Conservation (phyloP, 2,888 invertebrate genomes). For the Ectemnius cavifrons region DNA sequence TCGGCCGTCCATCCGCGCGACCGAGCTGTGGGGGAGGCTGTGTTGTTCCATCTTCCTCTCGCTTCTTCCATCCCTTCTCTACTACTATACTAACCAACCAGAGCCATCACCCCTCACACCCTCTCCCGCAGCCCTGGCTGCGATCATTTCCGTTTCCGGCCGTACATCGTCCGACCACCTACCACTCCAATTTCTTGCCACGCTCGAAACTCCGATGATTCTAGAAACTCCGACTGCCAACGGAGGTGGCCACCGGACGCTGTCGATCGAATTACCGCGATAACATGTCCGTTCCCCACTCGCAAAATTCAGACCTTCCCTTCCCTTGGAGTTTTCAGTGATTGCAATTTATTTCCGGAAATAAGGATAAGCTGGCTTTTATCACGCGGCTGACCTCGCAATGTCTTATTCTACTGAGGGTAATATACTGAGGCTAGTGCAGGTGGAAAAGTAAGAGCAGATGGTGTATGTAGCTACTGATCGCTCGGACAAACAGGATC, state of each 20-base stretch:
- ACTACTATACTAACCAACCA: background rate
- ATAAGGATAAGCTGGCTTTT: too few species aligned
- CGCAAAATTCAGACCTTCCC: background rate
- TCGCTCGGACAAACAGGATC: too few species aligned
- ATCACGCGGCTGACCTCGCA: too few species aligned
- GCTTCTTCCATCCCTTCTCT: slow-evolving; percentile 5
- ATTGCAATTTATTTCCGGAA: background rate
- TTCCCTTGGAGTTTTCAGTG: background rate
- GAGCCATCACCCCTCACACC: background rate
- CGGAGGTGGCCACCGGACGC: background rate
- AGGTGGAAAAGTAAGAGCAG: too few species aligned
- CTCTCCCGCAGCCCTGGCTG: slow-evolving; percentile 2
- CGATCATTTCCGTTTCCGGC: slow-evolving; percentile 64
- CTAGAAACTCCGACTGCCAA: background rate
- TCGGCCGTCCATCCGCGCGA: slow-evolving; percentile 46
- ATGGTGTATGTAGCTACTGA: too few species aligned
- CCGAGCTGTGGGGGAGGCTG: slow-evolving; percentile 36
- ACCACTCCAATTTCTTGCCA: slow-evolving; percentile 53
- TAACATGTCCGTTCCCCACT: background rate
- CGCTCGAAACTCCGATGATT: slow-evolving; percentile 27
- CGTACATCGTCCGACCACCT: slow-evolving; percentile 45
- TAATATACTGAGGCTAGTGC: too few species aligned
- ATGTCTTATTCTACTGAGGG: too few species aligned
- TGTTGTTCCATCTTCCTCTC: slow-evolving; percentile 14
- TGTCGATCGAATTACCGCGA: slow-evolving; percentile 16